phyloP scores from a whole-genome alignment of 2,797 vertebrate species.

The Danio albolineatus region DNA sequence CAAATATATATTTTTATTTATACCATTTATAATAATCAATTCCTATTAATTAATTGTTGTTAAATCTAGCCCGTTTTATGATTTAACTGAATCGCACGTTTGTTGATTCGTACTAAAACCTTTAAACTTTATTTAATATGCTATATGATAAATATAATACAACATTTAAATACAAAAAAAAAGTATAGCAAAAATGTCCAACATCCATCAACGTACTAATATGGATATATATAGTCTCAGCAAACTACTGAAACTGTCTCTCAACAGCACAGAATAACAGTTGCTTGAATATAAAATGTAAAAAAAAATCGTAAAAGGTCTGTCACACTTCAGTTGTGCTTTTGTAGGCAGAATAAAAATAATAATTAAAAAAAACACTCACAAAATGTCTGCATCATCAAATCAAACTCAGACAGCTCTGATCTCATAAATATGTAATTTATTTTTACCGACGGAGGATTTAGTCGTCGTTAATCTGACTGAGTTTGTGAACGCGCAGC shows the following conservation, averaged over 20 bases:
- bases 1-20: too few relatives aligned
- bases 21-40: too few relatives aligned
- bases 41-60: too few relatives aligned
- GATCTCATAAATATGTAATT: conserved; percentile 14
- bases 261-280: not conserved
- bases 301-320: not conserved
- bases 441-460: conserved; percentile 17
- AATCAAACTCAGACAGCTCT: conserved; percentile 7
- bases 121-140: too few relatives aligned
- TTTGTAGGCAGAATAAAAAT: not conserved
- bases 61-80: too few relatives aligned
- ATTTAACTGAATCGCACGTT: too few relatives aligned
- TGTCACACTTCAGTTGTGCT: not conserved
- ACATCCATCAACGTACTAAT: not conserved
- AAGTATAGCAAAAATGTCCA: not conserved
- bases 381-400: not conserved
- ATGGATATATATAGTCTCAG: not conserved
- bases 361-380: too few relatives aligned
- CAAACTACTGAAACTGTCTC: not conserved
- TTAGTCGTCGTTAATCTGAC: conserved; percentile 46
- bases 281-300: not conserved
- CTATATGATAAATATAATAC: too few relatives aligned
- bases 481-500: not conserved
- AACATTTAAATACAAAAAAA: not conserved
- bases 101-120: too few relatives aligned